Conservation (phyloP, 2,888 invertebrate species). For the Prosopocoilus inquinatus region DNA sequence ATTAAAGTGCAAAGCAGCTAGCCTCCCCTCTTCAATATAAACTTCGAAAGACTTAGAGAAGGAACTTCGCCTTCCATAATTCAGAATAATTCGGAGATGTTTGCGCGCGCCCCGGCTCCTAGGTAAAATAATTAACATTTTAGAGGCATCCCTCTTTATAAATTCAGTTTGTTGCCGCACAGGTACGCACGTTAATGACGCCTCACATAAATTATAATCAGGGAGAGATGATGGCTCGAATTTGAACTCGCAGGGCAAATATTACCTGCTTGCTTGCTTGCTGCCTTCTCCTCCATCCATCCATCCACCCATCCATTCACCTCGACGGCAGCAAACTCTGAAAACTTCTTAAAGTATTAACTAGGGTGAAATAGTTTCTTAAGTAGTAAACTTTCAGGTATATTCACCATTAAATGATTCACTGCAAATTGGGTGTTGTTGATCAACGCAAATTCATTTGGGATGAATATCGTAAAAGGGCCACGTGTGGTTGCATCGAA, state of each 20-base stretch:
- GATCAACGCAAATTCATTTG: constrained; percentile 7
- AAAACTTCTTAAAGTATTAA: constrained; percentile 38
- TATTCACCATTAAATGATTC: constrained; percentile 29
- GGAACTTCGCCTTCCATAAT: neutral
- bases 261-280: constrained; percentile 12
- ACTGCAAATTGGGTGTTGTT: constrained; percentile 27
- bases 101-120: neutral
- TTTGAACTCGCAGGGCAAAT: constrained; percentile 26
- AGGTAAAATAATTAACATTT: constrained; percentile 20
- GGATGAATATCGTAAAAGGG: too few species aligned
- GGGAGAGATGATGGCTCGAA: constrained; percentile 36
- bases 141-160: constrained; percentile 27
- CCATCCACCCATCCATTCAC: too few species aligned
- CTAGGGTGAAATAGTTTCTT: constrained; percentile 38
- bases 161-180: constrained; percentile 35
- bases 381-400: constrained; percentile 33
- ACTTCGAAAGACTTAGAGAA: neutral
- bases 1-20: too few species aligned
- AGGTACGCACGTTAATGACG: constrained; percentile 37
- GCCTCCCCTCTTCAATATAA: neutral
- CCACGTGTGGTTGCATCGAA: too few species aligned
- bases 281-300: too few species aligned
- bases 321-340: constrained; percentile 23
- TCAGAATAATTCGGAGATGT: constrained; percentile 8
- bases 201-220: constrained; percentile 43